These are phyloP conservation scores for Coremacera marginata DNA, from an alignment of 2,888 invertebrate species.

Conservation along the genomic window DNA sequence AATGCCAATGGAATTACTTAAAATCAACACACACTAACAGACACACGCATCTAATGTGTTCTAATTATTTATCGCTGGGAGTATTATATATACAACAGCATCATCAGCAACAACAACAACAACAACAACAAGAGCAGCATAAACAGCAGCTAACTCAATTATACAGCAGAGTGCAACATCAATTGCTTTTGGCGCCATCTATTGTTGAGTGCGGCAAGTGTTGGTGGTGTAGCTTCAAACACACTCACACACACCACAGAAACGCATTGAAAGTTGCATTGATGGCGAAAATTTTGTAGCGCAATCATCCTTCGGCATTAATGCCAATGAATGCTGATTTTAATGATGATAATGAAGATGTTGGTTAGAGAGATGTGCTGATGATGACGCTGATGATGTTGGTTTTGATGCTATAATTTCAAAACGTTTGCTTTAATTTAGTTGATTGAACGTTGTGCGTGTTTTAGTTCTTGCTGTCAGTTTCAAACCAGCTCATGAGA, in stretches of 20 bases:
- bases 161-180: not conserved
- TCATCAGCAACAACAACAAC: not conserved
- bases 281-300: not conserved
- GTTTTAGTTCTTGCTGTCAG: too few relatives aligned
- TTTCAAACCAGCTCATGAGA: too few relatives aligned
- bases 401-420: too few relatives aligned
- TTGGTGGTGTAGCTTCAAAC: not conserved
- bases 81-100: not conserved
- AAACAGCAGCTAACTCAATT: slow-evolving; percentile 4
- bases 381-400: not conserved
- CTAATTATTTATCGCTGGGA: not conserved
- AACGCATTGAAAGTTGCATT: not conserved
- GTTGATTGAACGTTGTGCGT: too few relatives aligned
- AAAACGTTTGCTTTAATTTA: too few relatives aligned
- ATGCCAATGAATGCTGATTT: not conserved
- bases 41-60: not conserved
- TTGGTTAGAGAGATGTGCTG: not conserved
- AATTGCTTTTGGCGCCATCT: slow-evolving; percentile 15
- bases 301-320: not conserved
- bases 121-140: not conserved
- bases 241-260: not conserved
- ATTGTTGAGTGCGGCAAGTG: not conserved
- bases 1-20: not conserved
- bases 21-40: not conserved
- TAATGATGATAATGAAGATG: not conserved